These are phyloP conservation scores for Cerastis leucographa DNA, from an alignment of 2,888 invertebrate species.

Conservation along the genomic window DNA sequence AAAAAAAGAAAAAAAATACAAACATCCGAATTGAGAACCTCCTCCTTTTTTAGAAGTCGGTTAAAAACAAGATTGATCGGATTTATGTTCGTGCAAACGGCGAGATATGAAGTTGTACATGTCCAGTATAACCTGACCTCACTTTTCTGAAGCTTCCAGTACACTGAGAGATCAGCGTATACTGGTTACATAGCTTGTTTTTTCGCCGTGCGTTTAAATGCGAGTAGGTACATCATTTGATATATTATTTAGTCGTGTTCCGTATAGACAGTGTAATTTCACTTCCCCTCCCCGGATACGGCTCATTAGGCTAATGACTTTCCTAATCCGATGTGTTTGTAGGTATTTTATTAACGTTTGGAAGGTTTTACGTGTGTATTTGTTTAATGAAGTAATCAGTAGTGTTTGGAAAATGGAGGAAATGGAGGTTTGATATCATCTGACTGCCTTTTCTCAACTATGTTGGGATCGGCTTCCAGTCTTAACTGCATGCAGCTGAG, in stretches of 20 bases:
- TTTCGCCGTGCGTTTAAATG: neutral
- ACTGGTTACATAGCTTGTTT: too few species aligned
- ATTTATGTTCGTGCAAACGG: too few species aligned
- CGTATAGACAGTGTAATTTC: constrained; percentile 34
- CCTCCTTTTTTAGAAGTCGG: too few species aligned
- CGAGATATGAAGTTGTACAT: too few species aligned
- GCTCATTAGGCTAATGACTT: constrained; percentile 58
- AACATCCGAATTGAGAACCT: too few species aligned
- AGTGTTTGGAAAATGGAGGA: neutral
- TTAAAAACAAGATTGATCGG: too few species aligned
- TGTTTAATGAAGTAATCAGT: constrained; percentile 20
- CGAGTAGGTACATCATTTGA: neutral
- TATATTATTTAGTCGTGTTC: constrained; percentile 17
- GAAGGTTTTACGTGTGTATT: constrained; percentile 6
- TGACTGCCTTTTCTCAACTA: neutral
- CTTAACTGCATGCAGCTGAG: neutral
- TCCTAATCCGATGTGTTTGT: constrained; percentile 33
- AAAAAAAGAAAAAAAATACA: too few species aligned
- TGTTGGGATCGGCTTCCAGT: neutral
- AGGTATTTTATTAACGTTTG: constrained; percentile 29
- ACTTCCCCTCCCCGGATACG: constrained; percentile 30
- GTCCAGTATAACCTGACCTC: too few species aligned
- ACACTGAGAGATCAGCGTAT: too few species aligned
- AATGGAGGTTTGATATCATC: neutral
- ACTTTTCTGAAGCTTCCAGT: too few species aligned